Evolutionary conservation across 2,888 invertebrate species (phyloP).

Genomic region (Xanthia togata): DNA sequence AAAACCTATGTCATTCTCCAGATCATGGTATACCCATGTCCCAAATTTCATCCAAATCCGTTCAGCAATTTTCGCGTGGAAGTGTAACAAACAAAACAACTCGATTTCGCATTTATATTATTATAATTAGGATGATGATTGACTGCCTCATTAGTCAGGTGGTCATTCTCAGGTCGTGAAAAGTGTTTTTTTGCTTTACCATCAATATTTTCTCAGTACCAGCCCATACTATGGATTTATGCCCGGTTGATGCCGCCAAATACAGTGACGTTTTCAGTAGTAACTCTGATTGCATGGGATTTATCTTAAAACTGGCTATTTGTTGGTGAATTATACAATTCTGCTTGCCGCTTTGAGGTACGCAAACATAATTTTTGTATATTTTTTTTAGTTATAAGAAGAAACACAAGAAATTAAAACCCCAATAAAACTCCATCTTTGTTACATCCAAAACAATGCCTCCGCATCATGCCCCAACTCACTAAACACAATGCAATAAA

Average conservation of each 20-base stretch:
- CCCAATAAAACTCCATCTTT: background rate
- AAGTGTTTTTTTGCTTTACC: background rate
- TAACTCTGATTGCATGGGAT: background rate
- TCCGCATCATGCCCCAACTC: constrained; percentile 14
- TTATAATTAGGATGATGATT: background rate
- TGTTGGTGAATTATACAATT: background rate
- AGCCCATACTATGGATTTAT: background rate
- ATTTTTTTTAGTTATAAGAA: background rate
- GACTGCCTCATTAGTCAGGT: background rate
- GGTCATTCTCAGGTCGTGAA: background rate
- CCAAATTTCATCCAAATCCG: no score
- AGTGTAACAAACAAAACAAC: no score
- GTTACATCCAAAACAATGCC: constrained; percentile 29
- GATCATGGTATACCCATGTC: no score
- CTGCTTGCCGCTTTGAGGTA: accelerated
- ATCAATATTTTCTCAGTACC: background rate
- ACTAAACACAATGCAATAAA: constrained; percentile 39
- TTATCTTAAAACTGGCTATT: background rate
- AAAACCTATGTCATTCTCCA: no score
- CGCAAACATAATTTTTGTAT: background rate
- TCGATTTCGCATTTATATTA: no score
- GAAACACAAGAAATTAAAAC: background rate
- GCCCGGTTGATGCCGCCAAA: background rate
- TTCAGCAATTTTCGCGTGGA: no score
- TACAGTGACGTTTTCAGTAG: background rate